Conservation (phyloP, 2,113 vertebrate species). For the Phasianus colchicus region DNA sequence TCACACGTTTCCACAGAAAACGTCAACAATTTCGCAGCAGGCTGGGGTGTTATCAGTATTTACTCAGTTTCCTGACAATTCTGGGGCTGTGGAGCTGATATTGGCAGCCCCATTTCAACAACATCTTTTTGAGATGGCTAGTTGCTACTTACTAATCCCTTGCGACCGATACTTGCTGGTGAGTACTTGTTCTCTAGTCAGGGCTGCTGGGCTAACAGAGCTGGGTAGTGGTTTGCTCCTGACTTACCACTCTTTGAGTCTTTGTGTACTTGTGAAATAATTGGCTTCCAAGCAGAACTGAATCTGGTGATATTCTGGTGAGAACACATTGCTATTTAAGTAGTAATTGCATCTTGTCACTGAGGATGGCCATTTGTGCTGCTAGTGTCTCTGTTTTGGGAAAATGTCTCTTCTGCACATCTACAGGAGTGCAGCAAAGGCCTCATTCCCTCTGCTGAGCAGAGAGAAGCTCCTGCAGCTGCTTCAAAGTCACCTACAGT, state of each 20-base stretch:
- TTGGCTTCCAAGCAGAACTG: not conserved
- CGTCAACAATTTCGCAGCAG: not conserved
- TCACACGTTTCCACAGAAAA: not conserved
- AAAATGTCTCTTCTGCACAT: not conserved
- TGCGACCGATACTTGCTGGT: not conserved
- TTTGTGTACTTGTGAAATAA: not conserved
- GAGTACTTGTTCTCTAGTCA: not conserved
- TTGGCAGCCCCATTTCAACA: not conserved
- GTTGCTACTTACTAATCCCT: not conserved
- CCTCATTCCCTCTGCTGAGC: not conserved
- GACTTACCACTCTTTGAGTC: not conserved
- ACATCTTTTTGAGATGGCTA: not conserved
- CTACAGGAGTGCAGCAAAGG: fast-evolving
- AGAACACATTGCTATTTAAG: not conserved
- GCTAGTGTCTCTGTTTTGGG: not conserved
- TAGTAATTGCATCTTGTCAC: fast-evolving
- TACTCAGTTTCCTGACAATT: not conserved
- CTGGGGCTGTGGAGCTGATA: not conserved
- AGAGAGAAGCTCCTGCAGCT: not conserved
- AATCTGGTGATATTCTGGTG: not conserved
- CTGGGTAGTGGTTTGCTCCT: not conserved
- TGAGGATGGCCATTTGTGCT: not conserved
- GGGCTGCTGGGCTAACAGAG: not conserved
- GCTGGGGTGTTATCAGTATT: not conserved
- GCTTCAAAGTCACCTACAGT: not conserved